Evolutionary conservation across 2,888 invertebrate genomes (phyloP), one percentile per base, ranked within the genome.

Genomic region (Xestoiulus laeticollis): DNA sequence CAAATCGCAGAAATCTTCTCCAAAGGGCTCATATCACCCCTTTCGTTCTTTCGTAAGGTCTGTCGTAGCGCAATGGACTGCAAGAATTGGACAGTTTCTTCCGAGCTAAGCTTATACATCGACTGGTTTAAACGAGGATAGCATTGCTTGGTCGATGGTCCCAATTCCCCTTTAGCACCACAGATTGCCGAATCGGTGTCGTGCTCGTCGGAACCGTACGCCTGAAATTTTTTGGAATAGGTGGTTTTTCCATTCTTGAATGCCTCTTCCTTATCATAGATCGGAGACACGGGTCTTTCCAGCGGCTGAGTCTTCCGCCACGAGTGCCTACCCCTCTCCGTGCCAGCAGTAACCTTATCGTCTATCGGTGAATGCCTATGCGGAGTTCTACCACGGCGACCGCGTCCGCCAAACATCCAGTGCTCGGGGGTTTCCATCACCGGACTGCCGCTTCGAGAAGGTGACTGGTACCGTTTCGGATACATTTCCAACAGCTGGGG

Each of bases 341-440:
- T 26, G 8, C 82, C 87, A 26, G 83, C 32, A 16, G 22, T 43
- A 78, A 22, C 87, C 30, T 19, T 83, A 30, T 84, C 83, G 19
- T 53, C 82, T 8, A 87, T 30, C 14, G 32, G 30, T 6, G 53
- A 44, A 86, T 86, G 48, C 10, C 86, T 22, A 53, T 86, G 44
- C 6, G 87, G 30, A n/a, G 30, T 87, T 30, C 48, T 78, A 83
- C 84, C 89, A 48, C 59, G 43, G 48, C 83, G 83, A 14, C 86
- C 68, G 10, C 84, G 38, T 8, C 86, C 86, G 87, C 90, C 90
- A 88, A 90, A 91, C 89, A 91, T 90, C 32, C 91, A 89, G 89
- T 91, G 91, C 85, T 91, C 91, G 4, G 91, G 91, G 16, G 91
- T 91, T 88, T 91, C 91, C 87, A 90, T 89, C 33, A 90, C 90